Percentiles rank a stretch among this genome's conserved stretches.
Evolutionary conservation across 2,797 vertebrate species (phyloP).

Genomic region (Gouania willdenowi): DNA sequence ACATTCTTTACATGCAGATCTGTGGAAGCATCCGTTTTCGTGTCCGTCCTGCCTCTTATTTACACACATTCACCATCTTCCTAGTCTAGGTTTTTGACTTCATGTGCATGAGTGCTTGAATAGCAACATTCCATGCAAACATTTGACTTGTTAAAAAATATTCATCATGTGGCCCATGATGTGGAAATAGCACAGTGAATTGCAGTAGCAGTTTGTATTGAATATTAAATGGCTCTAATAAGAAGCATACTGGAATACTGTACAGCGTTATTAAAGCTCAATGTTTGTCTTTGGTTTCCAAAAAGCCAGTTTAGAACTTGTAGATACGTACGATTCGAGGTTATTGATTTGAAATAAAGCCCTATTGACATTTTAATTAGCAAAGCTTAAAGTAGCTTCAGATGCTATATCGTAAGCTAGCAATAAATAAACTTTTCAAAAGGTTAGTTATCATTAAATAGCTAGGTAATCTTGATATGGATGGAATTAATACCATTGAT

Average conservation of each 20-base stretch:
- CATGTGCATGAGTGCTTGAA: slow-evolving; percentile 23
- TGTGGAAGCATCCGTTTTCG: slow-evolving; percentile 39
- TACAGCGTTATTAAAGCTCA: slow-evolving; percentile 49
- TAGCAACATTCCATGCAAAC: slow-evolving; percentile 40
- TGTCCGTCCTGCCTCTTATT: slow-evolving; percentile 1
- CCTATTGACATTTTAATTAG: slow-evolving; percentile 32
- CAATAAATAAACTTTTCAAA: too few species aligned
- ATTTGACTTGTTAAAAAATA: slow-evolving; percentile 8
- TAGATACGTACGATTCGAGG: slow-evolving; percentile 13
- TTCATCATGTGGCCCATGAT: slow-evolving; percentile 3
- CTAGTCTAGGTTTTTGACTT: slow-evolving; percentile 47
- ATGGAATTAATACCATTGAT: too few species aligned
- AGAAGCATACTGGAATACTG: slow-evolving; percentile 33
- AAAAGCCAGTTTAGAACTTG: slow-evolving; percentile 44
- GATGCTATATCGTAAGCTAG: too few species aligned
- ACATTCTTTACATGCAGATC: slow-evolving; percentile 61
- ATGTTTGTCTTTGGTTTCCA: slow-evolving; percentile 68
- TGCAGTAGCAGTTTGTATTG: slow-evolving; percentile 17
- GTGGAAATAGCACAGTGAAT: slow-evolving; percentile 53
- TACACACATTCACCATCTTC: slow-evolving; percentile 45
- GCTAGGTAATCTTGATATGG: too few species aligned
- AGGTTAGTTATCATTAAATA: too few species aligned
- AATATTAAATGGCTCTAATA: slow-evolving; percentile 20
- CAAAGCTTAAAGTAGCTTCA: too few species aligned
- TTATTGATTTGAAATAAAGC: slow-evolving; percentile 32